These are phyloP conservation scores for Actinia equina DNA, from an alignment of 64 coral and sea anemone species.

Conservation along the genomic window DNA sequence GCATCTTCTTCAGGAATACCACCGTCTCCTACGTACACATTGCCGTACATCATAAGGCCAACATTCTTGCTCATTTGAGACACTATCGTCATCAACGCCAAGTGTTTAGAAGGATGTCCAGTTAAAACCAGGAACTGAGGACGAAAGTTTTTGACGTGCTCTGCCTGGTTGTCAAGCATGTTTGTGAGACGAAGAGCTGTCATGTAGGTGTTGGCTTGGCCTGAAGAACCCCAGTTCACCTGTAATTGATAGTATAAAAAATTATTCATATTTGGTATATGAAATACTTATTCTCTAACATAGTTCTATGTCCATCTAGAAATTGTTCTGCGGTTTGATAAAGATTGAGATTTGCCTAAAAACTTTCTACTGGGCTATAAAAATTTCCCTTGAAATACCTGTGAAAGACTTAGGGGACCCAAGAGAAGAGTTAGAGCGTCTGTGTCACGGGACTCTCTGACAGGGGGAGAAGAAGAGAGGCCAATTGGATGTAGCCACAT, in stretches of 20 bases:
- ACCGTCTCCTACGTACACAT: slow-evolving; percentile 31
- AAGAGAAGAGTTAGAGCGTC: too few species aligned
- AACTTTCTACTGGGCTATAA: too few species aligned
- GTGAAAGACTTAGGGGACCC: too few species aligned
- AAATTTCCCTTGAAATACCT: too few species aligned
- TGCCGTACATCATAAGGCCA: slow-evolving; percentile 77
- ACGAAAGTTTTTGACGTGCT: slow-evolving; percentile 96
- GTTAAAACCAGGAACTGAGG: slow-evolving; percentile 81
- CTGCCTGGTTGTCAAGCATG: slow-evolving; percentile 55
- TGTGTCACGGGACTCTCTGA: too few species aligned
- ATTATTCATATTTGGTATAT: too few species aligned
- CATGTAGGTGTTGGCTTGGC: slow-evolving; percentile 72
- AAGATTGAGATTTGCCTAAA: too few species aligned
- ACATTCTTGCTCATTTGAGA: slow-evolving; percentile 87
- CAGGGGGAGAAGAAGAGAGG: too few species aligned
- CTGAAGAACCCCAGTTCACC: slow-evolving; percentile 74
- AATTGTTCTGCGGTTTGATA: too few species aligned
- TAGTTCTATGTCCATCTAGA: too few species aligned
- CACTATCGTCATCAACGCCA: slow-evolving; percentile 47
- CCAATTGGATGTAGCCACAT: too few species aligned
- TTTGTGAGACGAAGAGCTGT: slow-evolving; percentile 53
- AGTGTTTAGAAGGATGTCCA: slow-evolving; percentile 41
- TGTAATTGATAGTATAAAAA: neutral
- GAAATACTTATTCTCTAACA: too few species aligned
- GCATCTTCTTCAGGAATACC: slow-evolving; percentile 36